A percentile compares a stretch with the other conserved stretches of the same genome.
phyloP scores from a whole-genome alignment of 2,888 invertebrate species.

The Flexamia atlantica region DNA sequence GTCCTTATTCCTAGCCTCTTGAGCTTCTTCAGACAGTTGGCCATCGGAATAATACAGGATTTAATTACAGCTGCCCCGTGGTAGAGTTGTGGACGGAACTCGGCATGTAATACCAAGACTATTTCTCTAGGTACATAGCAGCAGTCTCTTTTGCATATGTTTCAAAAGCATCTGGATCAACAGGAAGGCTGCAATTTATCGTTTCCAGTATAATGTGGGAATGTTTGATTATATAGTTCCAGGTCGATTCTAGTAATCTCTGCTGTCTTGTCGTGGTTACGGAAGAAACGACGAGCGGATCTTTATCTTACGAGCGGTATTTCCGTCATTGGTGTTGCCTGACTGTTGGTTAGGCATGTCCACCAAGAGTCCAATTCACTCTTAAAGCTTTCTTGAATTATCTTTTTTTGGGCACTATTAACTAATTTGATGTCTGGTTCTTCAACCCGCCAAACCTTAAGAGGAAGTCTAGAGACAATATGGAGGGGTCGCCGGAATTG shows the following conservation, averaged over 20 bases:
- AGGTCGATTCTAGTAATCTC: neutral
- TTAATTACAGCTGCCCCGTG: neutral
- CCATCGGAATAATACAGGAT: neutral
- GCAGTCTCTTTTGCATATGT: neutral
- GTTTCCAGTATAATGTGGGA: neutral
- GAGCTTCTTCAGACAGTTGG: neutral
- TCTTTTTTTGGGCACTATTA: neutral
- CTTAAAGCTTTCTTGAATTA: neutral
- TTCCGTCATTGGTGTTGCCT: neutral
- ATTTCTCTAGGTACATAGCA: neutral
- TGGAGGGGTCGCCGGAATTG: too few relatives aligned
- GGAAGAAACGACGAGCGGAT: neutral
- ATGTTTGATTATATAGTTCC: neutral
- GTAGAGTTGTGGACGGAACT: neutral
- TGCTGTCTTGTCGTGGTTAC: neutral
- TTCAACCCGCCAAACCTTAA: neutral
- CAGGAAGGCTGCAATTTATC: neutral
- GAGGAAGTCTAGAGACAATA: neutral
- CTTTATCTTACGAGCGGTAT: too few relatives aligned
- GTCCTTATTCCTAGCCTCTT: neutral
- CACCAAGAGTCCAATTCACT: neutral
- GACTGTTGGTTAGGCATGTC: constrained; percentile 5
- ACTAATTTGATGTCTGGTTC: neutral
- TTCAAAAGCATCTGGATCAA: neutral
- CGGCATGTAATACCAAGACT: neutral